Evolutionary conservation across 2,113 vertebrate species (phyloP), one percentile per base, ranked within the genome.

Genomic region (Eulemur macaco): DNA sequence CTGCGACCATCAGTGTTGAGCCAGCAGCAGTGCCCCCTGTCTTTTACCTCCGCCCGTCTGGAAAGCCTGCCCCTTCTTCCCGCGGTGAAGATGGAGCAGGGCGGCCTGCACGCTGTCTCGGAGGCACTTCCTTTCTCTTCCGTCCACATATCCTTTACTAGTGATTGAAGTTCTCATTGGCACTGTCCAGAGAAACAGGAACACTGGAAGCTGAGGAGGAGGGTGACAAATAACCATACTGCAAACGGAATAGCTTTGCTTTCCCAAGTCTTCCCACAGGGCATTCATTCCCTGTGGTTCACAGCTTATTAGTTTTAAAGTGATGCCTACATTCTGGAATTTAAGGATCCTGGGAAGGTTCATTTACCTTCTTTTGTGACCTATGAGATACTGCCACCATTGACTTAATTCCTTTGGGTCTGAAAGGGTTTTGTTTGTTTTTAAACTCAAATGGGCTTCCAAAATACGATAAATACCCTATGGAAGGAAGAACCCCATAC

Each of bases 111-210:
- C 97, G 97, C 98, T 78, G 95, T 84, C 86, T 97, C 98, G 0
- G 99, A 99, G 0, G 89, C 97, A 11, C 98, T 93, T 52, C 97
- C 99, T 80, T 99, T 99, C 73, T 95, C 99, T 97, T 98, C 99
- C 0, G 98, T 99, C 97, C 99, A 98, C 92, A 99, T 99, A 99
- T 99, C 99, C 99, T 99, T 99, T 99, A 89, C 42, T 21, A 34
- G 85, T 68, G 17, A 10, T 29, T 1, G 54, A 76, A 31, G 60
- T 25, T 54, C 78, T 76, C 25, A 0, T 5, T 8, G 91, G 8
- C 71, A 25, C 54, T 56, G 63, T 45, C 23, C 42, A 29, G 42
- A 91, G 77, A 74, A 78, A 76, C 8, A 60, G 92, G 69, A 47
- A 34, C 37, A 18, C 15, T 8, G 39, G 64, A 63, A 20, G 56